Base-by-base conservation (phyloP, 2,797 vertebrate species). In the Peromyscus nudipes region DNA sequence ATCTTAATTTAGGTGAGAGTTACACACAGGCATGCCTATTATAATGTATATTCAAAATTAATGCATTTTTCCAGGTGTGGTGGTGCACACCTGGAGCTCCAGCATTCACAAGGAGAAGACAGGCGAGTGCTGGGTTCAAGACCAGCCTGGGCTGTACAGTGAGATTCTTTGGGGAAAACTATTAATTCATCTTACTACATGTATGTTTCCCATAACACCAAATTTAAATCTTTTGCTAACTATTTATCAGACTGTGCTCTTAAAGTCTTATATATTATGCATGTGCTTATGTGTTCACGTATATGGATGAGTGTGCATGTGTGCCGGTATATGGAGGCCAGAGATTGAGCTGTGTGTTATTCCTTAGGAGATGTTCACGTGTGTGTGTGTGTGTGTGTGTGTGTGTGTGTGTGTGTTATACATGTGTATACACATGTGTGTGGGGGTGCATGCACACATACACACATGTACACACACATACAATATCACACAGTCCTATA, bases 221-320 rank as follows among this genome's bases (percentile, higher is more conserved):
- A 67, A 76, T 76, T 43, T 49, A 75, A 92, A 75, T 84, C 21
- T 55, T 84, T 60, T 89, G 27, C 27, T 43, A 83, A 96, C 49
- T 67, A 90, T 43, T n/a, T 60, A 82, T 69, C 17, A 81, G 93
- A 43, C 27, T 76, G 34, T 52, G 27, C 49, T 88, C 17, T 84
- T 79, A 43, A 43, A n/a, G 43, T 65, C 64, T 85, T 85, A 31
- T n/a, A 16, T 64, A 21, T 83, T 83, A 31, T 85, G 31, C n/a
- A 67, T 67, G 40, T 67, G 2, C 17, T 81, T 81, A 37, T 57
- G 23, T 57, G 79, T 60, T 81, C 55, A 81, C 27, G 80, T 82
- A 64, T 46, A 46, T 46, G 37, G 40, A 43, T 84, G 37, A 16
- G 37, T 40, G 14, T 64, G 9, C 27, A 40, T 64, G 27, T 64